Evolutionary conservation across 2,888 invertebrate species (phyloP).

Genomic region (Thelaira solivaga): DNA sequence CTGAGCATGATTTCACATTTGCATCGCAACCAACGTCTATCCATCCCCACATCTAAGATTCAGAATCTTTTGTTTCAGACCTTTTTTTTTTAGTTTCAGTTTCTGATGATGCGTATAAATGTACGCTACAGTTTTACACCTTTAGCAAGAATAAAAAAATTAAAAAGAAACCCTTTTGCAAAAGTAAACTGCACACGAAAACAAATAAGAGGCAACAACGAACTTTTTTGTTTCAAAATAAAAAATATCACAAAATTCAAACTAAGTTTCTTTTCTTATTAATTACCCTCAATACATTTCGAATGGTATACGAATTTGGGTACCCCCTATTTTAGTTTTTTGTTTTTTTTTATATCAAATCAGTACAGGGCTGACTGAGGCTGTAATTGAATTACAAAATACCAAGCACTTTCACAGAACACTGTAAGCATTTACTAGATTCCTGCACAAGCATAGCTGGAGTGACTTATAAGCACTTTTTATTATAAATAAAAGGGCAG

Average conservation of each 20-base stretch:
- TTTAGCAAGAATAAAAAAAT: too few relatives aligned
- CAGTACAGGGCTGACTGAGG: too few relatives aligned
- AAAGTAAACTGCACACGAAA: not conserved
- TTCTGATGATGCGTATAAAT: conserved; percentile 60
- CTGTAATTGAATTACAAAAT: too few relatives aligned
- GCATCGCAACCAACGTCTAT: too few relatives aligned
- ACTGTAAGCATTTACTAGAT: too few relatives aligned
- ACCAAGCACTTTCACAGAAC: too few relatives aligned
- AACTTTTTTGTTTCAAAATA: conserved; percentile 23
- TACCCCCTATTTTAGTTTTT: too few relatives aligned
- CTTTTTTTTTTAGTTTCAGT: not conserved
- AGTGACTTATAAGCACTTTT: too few relatives aligned
- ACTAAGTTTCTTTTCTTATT: conserved; percentile 41
- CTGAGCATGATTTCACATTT: conserved; percentile 54
- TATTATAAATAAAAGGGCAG: too few relatives aligned
- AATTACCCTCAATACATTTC: conserved; percentile 4
- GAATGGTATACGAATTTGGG: not conserved
- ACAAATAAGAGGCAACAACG: conserved; percentile 7
- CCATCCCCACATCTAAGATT: conserved; percentile 21
- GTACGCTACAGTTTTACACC: conserved; percentile 60
- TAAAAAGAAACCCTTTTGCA: conserved; percentile 30
- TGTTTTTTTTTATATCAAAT: too few relatives aligned
- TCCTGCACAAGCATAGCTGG: too few relatives aligned
- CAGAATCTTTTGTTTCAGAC: conserved; percentile 12
- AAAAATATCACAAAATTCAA: conserved; percentile 13